Evolutionary conservation across 2,888 invertebrate genomes (phyloP).

Genomic region (Onchidella celtica): DNA sequence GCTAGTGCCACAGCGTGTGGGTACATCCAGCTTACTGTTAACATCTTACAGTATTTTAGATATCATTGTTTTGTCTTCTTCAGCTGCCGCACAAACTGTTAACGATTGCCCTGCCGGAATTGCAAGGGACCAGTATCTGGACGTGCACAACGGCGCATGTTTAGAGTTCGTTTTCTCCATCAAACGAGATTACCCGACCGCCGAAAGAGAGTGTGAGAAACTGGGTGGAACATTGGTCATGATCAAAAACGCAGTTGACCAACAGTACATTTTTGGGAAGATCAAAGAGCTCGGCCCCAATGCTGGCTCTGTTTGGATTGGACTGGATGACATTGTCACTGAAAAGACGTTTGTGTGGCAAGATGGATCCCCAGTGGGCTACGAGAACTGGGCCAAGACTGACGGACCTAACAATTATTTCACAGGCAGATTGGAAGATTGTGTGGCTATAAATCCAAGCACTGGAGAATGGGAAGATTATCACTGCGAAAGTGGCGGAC

Average conservation of each 20-base stretch:
- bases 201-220: background rate
- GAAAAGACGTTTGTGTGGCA: slow-evolving; percentile 17
- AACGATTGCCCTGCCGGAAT: background rate
- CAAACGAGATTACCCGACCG: background rate
- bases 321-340: background rate
- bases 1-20: too few relatives aligned
- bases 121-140: background rate
- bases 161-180: background rate
- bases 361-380: slow-evolving; percentile 13
- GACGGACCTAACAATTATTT: background rate
- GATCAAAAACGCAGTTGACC: background rate
- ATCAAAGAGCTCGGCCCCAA: background rate
- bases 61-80: too few relatives aligned
- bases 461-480: background rate
- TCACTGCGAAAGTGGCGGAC: too few relatives aligned
- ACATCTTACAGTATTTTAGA: too few relatives aligned
- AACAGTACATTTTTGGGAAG: slow-evolving; percentile 7
- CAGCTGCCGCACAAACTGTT: background rate
- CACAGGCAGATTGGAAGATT: background rate
- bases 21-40: too few relatives aligned
- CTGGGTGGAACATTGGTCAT: slow-evolving; percentile 12
- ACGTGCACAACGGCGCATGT: background rate
- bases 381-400: slow-evolving; percentile 20
- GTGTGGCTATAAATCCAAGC: background rate
- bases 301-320: slow-evolving; percentile 23